Conservation (phyloP, 2,797 vertebrate species). For the Myripristis murdjan region DNA sequence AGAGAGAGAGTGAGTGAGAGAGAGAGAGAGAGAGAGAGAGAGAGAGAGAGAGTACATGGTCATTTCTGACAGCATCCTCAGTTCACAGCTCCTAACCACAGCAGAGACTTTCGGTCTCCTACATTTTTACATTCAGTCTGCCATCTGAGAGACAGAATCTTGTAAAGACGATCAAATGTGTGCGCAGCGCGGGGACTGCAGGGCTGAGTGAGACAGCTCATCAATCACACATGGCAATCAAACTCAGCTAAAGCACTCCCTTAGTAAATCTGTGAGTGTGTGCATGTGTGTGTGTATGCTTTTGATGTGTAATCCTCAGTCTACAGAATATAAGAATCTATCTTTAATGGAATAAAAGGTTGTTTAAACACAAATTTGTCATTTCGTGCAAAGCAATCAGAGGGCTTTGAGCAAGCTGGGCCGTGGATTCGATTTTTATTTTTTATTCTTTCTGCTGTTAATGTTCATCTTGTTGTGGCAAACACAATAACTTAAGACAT, state of each 20-base stretch:
- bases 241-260: conserved; percentile 47
- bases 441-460: not conserved
- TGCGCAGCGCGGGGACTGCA: conserved; percentile 30
- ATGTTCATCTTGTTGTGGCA: not conserved
- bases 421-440: no score
- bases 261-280: conserved; percentile 43
- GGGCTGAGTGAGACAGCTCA: conserved; percentile 49
- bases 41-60: conserved; percentile 35
- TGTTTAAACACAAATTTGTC: conserved; percentile 16
- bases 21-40: conserved; percentile 31
- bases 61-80: conserved; percentile 34
- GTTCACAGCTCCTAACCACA: conserved; percentile 8
- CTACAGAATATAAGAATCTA: conserved; percentile 32
- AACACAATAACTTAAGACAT: no score
- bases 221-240: conserved; percentile 66
- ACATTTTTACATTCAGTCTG: conserved; percentile 21
- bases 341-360: conserved; percentile 11
- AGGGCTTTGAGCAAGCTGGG: not conserved
- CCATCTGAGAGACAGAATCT: conserved; percentile 39
- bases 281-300: conserved; percentile 7
- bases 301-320: conserved; percentile 40
- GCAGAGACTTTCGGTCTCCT: conserved; percentile 9
- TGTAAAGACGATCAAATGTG: conserved; percentile 55
- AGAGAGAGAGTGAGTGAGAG: not conserved
- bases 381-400: conserved; percentile 1